Evolutionary conservation across 1,140 invertebrate species (phyloP).

Genomic region (Magallana ariakensis): DNA sequence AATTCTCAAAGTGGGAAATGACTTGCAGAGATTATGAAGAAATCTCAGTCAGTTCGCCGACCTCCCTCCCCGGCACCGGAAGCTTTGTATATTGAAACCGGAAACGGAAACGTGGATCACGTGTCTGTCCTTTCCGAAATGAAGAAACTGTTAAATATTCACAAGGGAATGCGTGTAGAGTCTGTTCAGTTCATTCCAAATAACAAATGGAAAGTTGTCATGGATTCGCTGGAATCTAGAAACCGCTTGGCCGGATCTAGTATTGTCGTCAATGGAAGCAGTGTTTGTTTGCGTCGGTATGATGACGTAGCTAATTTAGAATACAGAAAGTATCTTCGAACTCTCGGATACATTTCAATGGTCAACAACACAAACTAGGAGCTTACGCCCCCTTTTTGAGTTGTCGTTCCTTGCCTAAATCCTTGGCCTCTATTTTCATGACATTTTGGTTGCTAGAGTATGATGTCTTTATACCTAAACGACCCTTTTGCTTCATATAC

Average conservation of each 20-base stretch:
- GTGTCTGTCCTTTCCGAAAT: conserved; percentile 51
- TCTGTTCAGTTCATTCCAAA: conserved; percentile 53
- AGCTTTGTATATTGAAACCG: conserved; percentile 57
- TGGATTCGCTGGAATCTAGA: conserved; percentile 51
- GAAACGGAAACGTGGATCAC: conserved; percentile 51
- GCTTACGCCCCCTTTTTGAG: too few relatives aligned
- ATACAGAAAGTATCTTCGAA: conserved; percentile 56
- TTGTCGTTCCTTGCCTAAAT: too few relatives aligned
- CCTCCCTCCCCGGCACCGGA: conserved; percentile 53
- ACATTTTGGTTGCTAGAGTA: too few relatives aligned
- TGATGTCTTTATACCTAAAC: too few relatives aligned
- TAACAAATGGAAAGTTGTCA: conserved; percentile 53
- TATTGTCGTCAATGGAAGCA: conserved; percentile 46
- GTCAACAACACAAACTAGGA: conserved; percentile 13
- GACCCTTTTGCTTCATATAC: too few relatives aligned
- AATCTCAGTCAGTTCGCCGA: background rate
- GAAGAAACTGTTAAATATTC: conserved; percentile 34
- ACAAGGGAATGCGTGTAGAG: conserved; percentile 40
- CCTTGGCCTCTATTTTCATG: too few relatives aligned
- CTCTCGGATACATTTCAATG: conserved; percentile 49
- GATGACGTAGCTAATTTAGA: conserved; percentile 58
- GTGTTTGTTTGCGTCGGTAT: conserved; percentile 49
- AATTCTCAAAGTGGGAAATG: too few relatives aligned
- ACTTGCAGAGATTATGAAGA: background rate
- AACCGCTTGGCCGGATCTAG: conserved; percentile 45